Evolutionary conservation across 2,797 vertebrate species (phyloP).

Genomic region (Brachyrhaphis roseni): DNA sequence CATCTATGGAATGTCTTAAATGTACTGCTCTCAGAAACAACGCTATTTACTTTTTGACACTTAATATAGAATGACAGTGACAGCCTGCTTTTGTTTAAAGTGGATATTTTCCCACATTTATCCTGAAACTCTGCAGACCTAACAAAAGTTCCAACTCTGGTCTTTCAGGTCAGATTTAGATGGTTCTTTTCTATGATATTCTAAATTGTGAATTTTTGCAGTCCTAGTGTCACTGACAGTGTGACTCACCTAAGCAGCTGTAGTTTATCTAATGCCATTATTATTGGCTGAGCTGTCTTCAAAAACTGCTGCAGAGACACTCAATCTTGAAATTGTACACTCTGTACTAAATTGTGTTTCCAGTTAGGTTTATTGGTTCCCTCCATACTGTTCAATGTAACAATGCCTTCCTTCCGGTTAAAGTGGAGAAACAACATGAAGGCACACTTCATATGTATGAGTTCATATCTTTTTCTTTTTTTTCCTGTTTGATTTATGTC

Average conservation of each 20-base stretch:
- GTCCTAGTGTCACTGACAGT: conserved; percentile 47
- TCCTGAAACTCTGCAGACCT: conserved; percentile 30
- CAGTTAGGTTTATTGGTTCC: conserved; percentile 50
- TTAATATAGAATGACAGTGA: conserved; percentile 6
- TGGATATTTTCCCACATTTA: conserved; percentile 22
- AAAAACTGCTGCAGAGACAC: conserved; percentile 48
- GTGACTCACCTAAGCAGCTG: conserved; percentile 65
- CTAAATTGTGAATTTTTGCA: conserved; percentile 50
- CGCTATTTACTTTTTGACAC: conserved; percentile 5
- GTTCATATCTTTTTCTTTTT: conserved; percentile 9
- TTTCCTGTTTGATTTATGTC: conserved; percentile 22
- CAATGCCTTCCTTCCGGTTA: conserved; percentile 40
- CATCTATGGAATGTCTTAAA: conserved; percentile 1
- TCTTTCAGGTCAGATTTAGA: conserved; percentile 61
- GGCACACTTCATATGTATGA: conserved; percentile 21
- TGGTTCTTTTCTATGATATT: conserved; percentile 34
- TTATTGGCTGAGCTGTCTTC: conserved; percentile 42
- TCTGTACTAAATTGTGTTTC: conserved; percentile 34
- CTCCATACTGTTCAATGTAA: conserved; percentile 44
- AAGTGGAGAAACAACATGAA: conserved; percentile 39
- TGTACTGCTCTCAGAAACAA: not conserved
- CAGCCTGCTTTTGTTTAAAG: conserved; percentile 37
- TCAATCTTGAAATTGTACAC: conserved; percentile 33
- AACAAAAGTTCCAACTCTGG: conserved; percentile 35
- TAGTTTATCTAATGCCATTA: conserved; percentile 57